These are phyloP conservation scores for Phalacrocorax carbo DNA, from an alignment of 2,113 vertebrate species.

Conservation along the genomic window DNA sequence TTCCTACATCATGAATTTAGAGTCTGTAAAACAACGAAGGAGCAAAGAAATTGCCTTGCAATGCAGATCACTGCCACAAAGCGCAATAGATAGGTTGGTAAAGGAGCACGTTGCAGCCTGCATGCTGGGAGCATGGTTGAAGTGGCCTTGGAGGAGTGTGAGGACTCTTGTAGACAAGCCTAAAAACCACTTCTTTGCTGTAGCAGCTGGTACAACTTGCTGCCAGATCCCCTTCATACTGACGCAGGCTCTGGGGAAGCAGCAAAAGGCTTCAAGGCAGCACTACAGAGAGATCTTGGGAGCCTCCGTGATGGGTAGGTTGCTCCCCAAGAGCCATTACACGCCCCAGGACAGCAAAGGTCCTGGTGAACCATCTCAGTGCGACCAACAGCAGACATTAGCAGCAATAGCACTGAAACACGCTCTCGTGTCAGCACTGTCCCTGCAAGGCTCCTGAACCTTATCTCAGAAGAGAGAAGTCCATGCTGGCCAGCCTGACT, in stretches of 20 bases:
- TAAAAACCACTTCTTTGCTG: not conserved
- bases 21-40: not conserved
- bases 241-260: not conserved
- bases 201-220: not conserved
- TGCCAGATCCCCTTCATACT: not conserved
- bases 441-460: not conserved
- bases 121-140: not conserved
- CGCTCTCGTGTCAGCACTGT: not conserved
- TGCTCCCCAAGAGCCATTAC: not conserved
- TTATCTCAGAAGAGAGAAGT: not conserved
- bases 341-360: not conserved
- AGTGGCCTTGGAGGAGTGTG: not conserved
- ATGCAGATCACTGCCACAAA: not conserved
- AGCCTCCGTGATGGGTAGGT: not conserved
- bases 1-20: not conserved
- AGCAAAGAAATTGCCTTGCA: not conserved
- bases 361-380: not conserved
- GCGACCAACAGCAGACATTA: not conserved
- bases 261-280: not conserved
- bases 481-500: not conserved
- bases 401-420: not conserved
- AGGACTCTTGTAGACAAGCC: not conserved
- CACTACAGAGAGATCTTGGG: not conserved
- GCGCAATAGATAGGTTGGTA: rapidly evolving
- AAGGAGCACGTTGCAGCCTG: not conserved